Base-by-base conservation (phyloP, 2,797 vertebrate genomes). In the Scolopax rusticola region DNA sequence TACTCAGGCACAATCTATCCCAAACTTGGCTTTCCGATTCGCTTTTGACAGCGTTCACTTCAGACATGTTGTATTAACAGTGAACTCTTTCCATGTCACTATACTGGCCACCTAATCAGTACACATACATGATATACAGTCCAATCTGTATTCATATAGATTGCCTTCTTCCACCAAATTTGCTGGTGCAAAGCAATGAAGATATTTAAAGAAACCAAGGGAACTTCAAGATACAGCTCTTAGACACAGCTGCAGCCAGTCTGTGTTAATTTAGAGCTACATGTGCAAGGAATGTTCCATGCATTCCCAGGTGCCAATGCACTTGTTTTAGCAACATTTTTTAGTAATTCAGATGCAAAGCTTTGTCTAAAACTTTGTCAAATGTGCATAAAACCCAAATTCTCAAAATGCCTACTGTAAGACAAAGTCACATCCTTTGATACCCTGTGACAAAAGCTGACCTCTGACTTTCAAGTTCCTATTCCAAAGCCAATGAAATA, bases 131-230 rank as follows among this genome's bases (percentile, higher is more conserved):
- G 3, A 54, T 11, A 59, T 4, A 23, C 14, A 54, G 25, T 7
- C 24, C 30, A 30, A 41, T 5, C 40, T 14, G 4, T 6, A 48
- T 8, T 59, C 19, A 6, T 0, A 21, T 1, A 4, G 11, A 57
- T 43, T 41, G n/a, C 4, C 12, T 59, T 28, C n/a, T 48, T 63
- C 16, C 40, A 69, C 25, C 41, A 54, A 5, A 32, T 14, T 6
- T 18, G 14, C 20, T 38, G 27, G 2, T 27, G 5, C 5, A 67
- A 60, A 54, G 30, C 15, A 47, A 50, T 13, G 36, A 41, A 24
- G 10, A 27, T 6, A 32, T 5, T 63, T 36, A 50, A 53, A 54
- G 30, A 54, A 65, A 54, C 7, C 28, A 45, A 36, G 9, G 12
- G 15, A 54, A 36, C 16, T n/a, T 21, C 12, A 13, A 33, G 60